These are phyloP conservation scores for Perithous albicinctus DNA, from an alignment of 2,888 invertebrate genomes.

Conservation along the genomic window DNA sequence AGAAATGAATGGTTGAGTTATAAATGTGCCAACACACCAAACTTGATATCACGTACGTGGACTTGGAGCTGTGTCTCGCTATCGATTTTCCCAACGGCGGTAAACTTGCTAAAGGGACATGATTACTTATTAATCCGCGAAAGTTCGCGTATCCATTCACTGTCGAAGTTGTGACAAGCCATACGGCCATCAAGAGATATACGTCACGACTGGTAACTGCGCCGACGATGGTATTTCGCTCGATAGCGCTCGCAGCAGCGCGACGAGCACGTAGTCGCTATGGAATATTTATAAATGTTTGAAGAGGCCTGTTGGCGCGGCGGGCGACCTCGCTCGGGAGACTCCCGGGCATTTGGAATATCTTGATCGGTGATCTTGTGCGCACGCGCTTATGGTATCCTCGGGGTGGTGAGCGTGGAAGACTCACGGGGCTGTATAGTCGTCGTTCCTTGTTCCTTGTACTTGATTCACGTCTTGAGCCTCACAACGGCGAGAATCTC, in stretches of 20 bases:
- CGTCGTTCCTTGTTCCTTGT: not conserved
- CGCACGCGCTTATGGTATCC: not conserved
- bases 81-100: conserved; percentile 4
- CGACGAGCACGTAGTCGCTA: conserved; percentile 20
- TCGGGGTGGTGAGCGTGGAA: not conserved
- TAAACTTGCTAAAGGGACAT: conserved; percentile 8
- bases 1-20: not conserved
- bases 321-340: not conserved
- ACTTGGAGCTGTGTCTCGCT: not conserved
- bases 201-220: not conserved
- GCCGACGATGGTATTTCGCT: conserved; percentile 13
- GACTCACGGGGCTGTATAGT: not conserved
- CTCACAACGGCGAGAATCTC: not conserved
- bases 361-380: not conserved
- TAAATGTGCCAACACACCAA: not conserved
- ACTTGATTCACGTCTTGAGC: not conserved
- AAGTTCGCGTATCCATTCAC: conserved; percentile 17
- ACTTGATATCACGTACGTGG: not conserved
- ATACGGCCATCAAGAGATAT: not conserved
- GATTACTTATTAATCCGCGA: conserved; percentile 6
- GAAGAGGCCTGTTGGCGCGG: conserved; percentile 57
- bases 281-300: conserved; percentile 63
- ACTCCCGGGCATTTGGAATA: conserved; percentile 10
- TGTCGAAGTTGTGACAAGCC: conserved; percentile 7
- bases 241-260: conserved; percentile 3